Conservation (phyloP, 2,888 invertebrate genomes). For the Lacanobia oleracea region DNA sequence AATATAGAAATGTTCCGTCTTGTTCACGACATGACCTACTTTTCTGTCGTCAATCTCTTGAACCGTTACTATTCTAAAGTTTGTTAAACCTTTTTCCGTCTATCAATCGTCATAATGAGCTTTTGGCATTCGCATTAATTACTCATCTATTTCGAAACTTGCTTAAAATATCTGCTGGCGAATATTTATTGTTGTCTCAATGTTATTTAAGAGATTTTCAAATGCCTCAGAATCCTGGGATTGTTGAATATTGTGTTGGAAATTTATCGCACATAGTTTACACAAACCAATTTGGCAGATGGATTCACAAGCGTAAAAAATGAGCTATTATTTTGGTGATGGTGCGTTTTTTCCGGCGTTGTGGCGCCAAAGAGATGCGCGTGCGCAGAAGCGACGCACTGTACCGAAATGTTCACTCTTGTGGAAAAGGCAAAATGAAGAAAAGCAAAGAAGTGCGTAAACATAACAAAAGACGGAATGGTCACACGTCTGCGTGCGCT, state of each 20-base stretch:
- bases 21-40: constrained; percentile 57
- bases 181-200: constrained; percentile 34
- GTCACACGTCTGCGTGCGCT: background rate
- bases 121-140: constrained; percentile 56
- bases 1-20: constrained; percentile 56
- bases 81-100: constrained; percentile 45
- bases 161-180: constrained; percentile 37
- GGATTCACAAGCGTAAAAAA: constrained; percentile 32
- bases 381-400: constrained; percentile 1
- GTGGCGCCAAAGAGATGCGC: constrained; percentile 19
- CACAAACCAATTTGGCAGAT: constrained; percentile 41
- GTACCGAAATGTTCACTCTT: too few species aligned
- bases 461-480: background rate
- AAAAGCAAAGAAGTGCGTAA: background rate
- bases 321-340: constrained; percentile 47
- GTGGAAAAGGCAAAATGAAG: background rate
- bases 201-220: constrained; percentile 35
- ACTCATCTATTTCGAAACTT: constrained; percentile 41
- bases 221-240: constrained; percentile 16
- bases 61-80: constrained; percentile 53
- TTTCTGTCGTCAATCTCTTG: constrained; percentile 55
- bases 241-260: constrained; percentile 12
- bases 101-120: constrained; percentile 40
- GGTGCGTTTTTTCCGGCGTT: constrained; percentile 28
- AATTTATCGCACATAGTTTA: constrained; percentile 26